Evolutionary conservation across 1,140 invertebrate genomes (phyloP).

Genomic region (Euborellia annulipes): DNA sequence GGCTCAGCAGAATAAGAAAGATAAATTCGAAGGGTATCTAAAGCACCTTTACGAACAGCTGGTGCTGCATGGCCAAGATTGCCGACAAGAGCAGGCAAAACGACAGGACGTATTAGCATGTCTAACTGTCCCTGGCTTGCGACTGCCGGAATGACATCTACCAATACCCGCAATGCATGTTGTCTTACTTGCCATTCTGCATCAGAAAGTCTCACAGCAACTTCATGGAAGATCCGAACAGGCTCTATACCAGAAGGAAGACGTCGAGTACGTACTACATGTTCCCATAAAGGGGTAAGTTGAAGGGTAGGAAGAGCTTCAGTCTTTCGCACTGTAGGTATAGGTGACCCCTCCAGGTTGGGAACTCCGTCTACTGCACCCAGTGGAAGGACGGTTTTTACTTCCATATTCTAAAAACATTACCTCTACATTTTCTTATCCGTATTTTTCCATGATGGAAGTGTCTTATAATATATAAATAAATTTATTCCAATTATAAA

Average conservation of each 20-base stretch:
- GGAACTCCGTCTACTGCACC: too few species aligned
- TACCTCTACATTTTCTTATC: too few species aligned
- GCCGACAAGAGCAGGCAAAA: slow-evolving; percentile 47
- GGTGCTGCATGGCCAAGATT: slow-evolving; percentile 60
- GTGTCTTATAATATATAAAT: too few species aligned
- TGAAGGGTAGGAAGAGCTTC: slow-evolving; percentile 26
- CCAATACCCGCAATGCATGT: slow-evolving; percentile 55
- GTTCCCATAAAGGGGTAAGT: slow-evolving; percentile 59
- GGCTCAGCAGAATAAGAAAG: slow-evolving; percentile 37
- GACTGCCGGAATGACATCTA: slow-evolving; percentile 53
- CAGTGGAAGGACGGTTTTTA: too few species aligned
- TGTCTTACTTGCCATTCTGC: slow-evolving; percentile 67
- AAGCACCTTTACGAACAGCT: slow-evolving; percentile 53
- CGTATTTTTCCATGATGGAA: too few species aligned
- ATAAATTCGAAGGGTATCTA: slow-evolving; percentile 51
- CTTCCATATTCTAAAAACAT: too few species aligned
- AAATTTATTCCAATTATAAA: too few species aligned
- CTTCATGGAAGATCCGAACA: slow-evolving; percentile 43
- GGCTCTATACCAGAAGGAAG: slow-evolving; percentile 42
- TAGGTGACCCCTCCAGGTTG: too few species aligned
- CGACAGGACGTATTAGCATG: slow-evolving; percentile 31
- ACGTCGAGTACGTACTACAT: slow-evolving; percentile 40
- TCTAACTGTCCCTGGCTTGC: slow-evolving; percentile 37
- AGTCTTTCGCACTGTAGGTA: too few species aligned
- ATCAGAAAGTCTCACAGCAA: slow-evolving; percentile 50